These are phyloP conservation scores for Salvelinus alpinus DNA, from an alignment of 2,113 vertebrate genomes.

Conservation along the genomic window DNA sequence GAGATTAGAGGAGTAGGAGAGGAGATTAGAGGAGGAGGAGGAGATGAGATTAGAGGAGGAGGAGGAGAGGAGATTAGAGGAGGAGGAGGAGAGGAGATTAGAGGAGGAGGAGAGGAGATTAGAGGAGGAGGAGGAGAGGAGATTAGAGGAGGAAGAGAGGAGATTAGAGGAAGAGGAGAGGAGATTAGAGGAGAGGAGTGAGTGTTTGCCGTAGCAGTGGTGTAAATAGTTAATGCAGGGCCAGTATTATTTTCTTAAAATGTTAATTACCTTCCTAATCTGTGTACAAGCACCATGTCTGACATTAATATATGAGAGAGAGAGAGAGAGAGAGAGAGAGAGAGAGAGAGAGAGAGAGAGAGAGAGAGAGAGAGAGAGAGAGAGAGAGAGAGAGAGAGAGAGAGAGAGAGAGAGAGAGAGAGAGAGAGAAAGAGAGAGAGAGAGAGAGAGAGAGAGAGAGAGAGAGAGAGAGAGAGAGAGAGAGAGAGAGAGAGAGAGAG, in stretches of 20 bases:
- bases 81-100: not conserved
- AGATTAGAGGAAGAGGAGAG: not conserved
- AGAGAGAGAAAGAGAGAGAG: too few species aligned
- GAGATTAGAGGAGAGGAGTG: too few species aligned
- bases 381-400: not conserved
- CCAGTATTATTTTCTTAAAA: constrained; percentile 59
- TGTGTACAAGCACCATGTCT: constrained; percentile 52
- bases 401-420: too few species aligned
- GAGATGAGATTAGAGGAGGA: too few species aligned
- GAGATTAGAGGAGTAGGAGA: too few species aligned
- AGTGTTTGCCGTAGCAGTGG: not conserved
- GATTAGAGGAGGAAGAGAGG: not conserved
- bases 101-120: too few species aligned
- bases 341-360: not conserved
- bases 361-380: too few species aligned
- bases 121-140: not conserved
- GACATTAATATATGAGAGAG: constrained; percentile 61
- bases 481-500: too few species aligned
- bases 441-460: too few species aligned
- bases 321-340: not conserved
- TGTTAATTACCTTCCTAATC: constrained; percentile 73
- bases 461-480: too few species aligned
- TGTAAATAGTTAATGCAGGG: constrained; percentile 61
- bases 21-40: too few species aligned
- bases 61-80: too few species aligned